Evolutionary conservation across 2,797 vertebrate genomes (phyloP).

Genomic region (Carcharodon carcharias): DNA sequence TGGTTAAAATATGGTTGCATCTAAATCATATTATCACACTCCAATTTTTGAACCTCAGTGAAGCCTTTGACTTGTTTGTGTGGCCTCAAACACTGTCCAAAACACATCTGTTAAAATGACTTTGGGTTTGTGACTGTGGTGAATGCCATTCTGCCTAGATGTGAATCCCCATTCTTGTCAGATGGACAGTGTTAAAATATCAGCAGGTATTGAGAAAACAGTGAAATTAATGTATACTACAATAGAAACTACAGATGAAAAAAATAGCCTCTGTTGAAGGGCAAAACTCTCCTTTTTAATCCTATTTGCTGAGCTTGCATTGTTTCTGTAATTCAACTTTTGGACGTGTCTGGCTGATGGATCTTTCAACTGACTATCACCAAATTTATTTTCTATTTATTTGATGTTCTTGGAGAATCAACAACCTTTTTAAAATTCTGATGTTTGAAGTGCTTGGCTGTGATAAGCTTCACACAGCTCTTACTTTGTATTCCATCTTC

Average conservation of each 20-base stretch:
- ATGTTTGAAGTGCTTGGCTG: background rate
- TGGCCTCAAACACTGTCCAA: background rate
- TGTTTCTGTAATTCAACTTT: background rate
- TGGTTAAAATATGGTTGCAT: background rate
- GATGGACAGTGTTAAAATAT: background rate
- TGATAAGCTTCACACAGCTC: background rate
- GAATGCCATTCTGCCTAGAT: background rate
- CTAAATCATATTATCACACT: background rate
- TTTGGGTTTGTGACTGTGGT: background rate
- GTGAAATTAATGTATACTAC: background rate
- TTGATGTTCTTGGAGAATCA: background rate
- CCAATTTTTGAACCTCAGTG: background rate
- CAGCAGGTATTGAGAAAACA: background rate
- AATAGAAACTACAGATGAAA: background rate
- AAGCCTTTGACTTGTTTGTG: background rate
- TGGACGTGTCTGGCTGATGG: background rate
- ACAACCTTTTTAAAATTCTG: background rate
- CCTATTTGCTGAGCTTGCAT: background rate
- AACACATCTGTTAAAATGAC: background rate
- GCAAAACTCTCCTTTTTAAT: background rate
- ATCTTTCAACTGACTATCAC: background rate
- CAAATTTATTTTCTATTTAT: background rate
- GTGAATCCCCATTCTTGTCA: background rate
- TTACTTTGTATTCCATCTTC: background rate
- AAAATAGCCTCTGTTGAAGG: background rate